These are phyloP conservation scores for Fulmarus glacialis DNA, from an alignment of 2,113 vertebrate species.

Conservation along the genomic window DNA sequence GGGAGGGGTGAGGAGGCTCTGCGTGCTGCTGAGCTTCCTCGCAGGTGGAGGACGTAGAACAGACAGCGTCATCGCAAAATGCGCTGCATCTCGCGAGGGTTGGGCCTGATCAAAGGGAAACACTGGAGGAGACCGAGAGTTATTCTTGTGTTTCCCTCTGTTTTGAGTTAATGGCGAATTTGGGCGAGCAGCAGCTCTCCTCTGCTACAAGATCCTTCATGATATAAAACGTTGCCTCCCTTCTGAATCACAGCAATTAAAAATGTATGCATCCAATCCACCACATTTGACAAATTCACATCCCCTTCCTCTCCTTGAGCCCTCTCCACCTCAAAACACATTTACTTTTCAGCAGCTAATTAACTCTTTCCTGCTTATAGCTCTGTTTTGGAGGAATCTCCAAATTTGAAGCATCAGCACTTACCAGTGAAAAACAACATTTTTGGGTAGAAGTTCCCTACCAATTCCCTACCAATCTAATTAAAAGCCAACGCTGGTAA, in stretches of 20 bases:
- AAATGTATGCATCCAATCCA: neutral
- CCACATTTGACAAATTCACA: neutral
- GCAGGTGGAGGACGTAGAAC: neutral
- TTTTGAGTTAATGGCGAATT: neutral
- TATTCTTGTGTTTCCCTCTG: neutral
- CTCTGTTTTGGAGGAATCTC: neutral
- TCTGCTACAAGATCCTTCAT: neutral
- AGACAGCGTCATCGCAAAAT: neutral
- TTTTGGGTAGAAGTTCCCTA: neutral
- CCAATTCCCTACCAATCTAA: neutral
- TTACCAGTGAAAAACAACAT: neutral
- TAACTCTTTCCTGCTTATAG: neutral
- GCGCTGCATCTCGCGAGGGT: fast-evolving
- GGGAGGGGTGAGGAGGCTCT: neutral
- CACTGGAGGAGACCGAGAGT: neutral
- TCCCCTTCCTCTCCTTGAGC: neutral
- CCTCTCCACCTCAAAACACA: neutral
- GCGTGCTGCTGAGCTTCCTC: neutral
- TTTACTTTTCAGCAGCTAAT: neutral
- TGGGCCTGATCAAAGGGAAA: neutral
- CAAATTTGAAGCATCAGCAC: neutral
- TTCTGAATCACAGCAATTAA: neutral
- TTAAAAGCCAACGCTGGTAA: neutral
- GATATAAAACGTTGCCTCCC: neutral
- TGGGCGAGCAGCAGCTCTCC: neutral